Evolutionary conservation across 2,888 invertebrate species (phyloP).

Genomic region (Orchesella flavescens): DNA sequence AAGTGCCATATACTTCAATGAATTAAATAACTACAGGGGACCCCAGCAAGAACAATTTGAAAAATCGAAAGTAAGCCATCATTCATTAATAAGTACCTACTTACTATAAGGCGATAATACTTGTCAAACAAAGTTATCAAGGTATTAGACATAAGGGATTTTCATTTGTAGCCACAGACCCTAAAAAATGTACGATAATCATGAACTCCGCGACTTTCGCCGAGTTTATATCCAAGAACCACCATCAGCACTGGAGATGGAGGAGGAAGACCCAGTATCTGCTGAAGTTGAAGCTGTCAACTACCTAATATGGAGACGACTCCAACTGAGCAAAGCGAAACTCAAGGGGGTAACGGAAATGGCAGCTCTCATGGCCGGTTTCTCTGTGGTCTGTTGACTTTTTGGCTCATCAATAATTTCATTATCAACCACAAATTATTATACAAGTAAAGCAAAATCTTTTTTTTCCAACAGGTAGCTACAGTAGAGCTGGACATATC

Average conservation of each 20-base stretch:
- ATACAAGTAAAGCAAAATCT: conserved; percentile 6
- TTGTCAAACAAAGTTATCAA: too few species aligned
- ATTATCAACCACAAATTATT: too few species aligned
- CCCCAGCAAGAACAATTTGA: too few species aligned
- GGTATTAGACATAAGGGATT: background rate
- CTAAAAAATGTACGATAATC: conserved; percentile 34
- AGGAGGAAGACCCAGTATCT: conserved; percentile 30
- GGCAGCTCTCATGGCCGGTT: conserved; percentile 70
- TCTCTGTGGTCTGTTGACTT: conserved; percentile 67
- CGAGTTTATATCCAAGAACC: conserved; percentile 34
- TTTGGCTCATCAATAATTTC: background rate
- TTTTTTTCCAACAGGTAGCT: conserved; percentile 62
- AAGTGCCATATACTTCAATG: too few species aligned
- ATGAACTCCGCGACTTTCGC: conserved; percentile 26
- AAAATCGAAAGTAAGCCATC: too few species aligned
- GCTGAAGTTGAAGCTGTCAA: conserved; percentile 39
- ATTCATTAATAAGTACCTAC: too few species aligned
- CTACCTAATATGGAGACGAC: conserved; percentile 61
- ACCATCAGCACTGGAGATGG: conserved; percentile 1
- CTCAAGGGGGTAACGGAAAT: conserved; percentile 70
- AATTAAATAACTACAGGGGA: too few species aligned
- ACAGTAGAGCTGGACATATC: conserved; percentile 69
- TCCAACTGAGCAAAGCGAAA: conserved; percentile 70
- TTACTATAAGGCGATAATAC: too few species aligned
- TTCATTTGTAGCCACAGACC: background rate